Evolutionary conservation across 2,888 invertebrate species (phyloP), one percentile per base, ranked within the genome.

Genomic region (Bhutanitis thaidina): DNA sequence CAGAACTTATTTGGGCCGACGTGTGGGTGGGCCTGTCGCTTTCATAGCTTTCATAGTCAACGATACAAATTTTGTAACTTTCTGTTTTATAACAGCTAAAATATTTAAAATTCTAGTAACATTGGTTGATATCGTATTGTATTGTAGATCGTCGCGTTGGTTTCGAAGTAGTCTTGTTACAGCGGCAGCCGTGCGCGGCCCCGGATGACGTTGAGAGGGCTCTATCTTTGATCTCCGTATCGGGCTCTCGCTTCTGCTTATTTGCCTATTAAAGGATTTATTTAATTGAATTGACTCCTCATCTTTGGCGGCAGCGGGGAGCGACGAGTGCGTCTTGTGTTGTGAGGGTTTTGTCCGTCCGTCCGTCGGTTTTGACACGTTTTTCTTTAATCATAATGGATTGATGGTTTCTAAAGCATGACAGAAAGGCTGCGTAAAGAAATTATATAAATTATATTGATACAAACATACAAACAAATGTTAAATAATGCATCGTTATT

Each of bases 181-280:
- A 32, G 20, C 4, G 44, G 7, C 15, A 14, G 1, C 32, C 12
- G 37, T 39, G 65, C 5, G 37, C 65, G 9, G 36, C 25, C n/a
- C 36, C 49, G 53, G n/a, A 20, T 7, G 44, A 44, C 44, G 35
- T 50, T 43, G 50, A 55, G 59, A 39, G 54, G 48, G 51, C 57
- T 9, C 30, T 10, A 25, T 38, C 51, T 64, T 64, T 62, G 61
- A 57, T 55, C 49, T 53, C 54, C 41, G 49, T 32, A 46, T 46
- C 40, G 44, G 30, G 43, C 57, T 58, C 61, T 60, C 59, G 47
- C 52, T 62, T 62, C 80, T 74, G 80, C 73, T 71, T 77, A 74
- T 80, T 80, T 77, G 81, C 73, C 68, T 69, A 66, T 71, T 74
- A 74, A 72, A 77, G 70, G 68, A 72, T 71, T 69, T 66, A 59